Conservation (phyloP, 2,888 invertebrate genomes). For the Agrochola litura region DNA sequence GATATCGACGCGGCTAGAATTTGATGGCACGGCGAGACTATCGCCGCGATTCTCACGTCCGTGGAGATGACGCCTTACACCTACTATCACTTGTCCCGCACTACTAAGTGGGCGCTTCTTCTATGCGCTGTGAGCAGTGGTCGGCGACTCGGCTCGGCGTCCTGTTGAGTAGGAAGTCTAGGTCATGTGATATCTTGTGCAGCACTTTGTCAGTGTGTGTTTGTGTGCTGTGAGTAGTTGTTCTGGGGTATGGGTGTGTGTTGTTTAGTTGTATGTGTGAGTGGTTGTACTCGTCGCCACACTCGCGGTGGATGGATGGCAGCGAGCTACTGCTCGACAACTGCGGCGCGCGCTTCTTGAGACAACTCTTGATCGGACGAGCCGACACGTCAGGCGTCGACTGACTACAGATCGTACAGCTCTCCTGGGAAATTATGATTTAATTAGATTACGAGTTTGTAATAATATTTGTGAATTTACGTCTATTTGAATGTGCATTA, state of each 20-base stretch:
- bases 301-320: slow-evolving; percentile 75
- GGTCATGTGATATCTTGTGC: slow-evolving; percentile 95
- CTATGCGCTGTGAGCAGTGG: slow-evolving; percentile 77
- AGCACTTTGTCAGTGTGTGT: slow-evolving; percentile 92
- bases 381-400: slow-evolving; percentile 85
- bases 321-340: slow-evolving; percentile 81
- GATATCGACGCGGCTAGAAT: too few species aligned
- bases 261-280: slow-evolving; percentile 84
- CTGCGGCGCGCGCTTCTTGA: slow-evolving; percentile 81
- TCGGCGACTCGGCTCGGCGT: slow-evolving; percentile 79
- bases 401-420: slow-evolving; percentile 84
- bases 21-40: too few species aligned
- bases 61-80: too few species aligned
- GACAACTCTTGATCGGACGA: slow-evolving; percentile 87
- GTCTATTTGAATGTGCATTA: slow-evolving; percentile 4
- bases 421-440: slow-evolving; percentile 65
- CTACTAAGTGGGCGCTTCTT: slow-evolving; percentile 84
- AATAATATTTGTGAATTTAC: not conserved
- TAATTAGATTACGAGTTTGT: not conserved
- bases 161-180: slow-evolving; percentile 95
- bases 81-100: slow-evolving; percentile 16
- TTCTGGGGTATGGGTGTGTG: slow-evolving; percentile 80
- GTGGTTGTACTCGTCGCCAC: slow-evolving; percentile 76
- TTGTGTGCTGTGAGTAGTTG: slow-evolving; percentile 80
- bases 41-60: too few species aligned